A percentile compares a stretch with the other conserved stretches of the same genome.
These are phyloP conservation scores for Heliopora coerulea DNA, from an alignment of 92 coral and sea anemone species.

Conservation along the genomic window DNA sequence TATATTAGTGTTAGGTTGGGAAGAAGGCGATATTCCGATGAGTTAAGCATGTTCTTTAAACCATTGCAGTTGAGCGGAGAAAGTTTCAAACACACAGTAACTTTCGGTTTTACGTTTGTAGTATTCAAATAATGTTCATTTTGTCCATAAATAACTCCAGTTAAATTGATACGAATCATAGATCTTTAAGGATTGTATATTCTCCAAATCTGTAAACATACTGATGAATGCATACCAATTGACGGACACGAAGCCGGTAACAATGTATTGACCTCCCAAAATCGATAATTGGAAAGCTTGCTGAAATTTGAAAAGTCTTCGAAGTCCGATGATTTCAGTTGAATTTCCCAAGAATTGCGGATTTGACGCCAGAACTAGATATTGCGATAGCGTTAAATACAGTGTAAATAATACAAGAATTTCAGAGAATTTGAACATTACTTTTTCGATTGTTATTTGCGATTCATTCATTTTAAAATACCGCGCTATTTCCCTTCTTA, in stretches of 20 bases:
- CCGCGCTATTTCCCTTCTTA: not conserved
- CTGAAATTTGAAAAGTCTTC: conserved; percentile 7
- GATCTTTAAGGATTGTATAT: not conserved
- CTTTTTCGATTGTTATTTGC: conserved; percentile 1
- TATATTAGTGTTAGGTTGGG: conserved; percentile 19
- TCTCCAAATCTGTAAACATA: not conserved
- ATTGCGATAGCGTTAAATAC: conserved; percentile 2
- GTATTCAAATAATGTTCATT: conserved; percentile 14
- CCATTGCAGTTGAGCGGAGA: not conserved
- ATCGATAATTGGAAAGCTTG: not conserved
- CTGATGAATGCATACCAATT: conserved; percentile 13
- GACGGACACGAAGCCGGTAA: not conserved
- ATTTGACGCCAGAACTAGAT: not conserved
- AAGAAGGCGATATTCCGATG: conserved; percentile 23
- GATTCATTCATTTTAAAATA: conserved; percentile 10
- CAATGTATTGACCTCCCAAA: not conserved
- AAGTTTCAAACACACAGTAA: conserved; percentile 13
- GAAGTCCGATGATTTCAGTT: not conserved
- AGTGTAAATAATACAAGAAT: conserved; percentile 10
- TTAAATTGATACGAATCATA: not conserved
- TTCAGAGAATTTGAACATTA: not conserved
- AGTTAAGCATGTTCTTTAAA: not conserved
- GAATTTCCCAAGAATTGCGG: not conserved
- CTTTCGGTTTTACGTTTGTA: conserved; percentile 6
- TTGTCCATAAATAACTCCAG: conserved; percentile 2